Percentiles rank a stretch among this genome's conserved stretches.
phyloP scores from a whole-genome alignment of 2,113 vertebrate species.

The Anolis sagrei region DNA sequence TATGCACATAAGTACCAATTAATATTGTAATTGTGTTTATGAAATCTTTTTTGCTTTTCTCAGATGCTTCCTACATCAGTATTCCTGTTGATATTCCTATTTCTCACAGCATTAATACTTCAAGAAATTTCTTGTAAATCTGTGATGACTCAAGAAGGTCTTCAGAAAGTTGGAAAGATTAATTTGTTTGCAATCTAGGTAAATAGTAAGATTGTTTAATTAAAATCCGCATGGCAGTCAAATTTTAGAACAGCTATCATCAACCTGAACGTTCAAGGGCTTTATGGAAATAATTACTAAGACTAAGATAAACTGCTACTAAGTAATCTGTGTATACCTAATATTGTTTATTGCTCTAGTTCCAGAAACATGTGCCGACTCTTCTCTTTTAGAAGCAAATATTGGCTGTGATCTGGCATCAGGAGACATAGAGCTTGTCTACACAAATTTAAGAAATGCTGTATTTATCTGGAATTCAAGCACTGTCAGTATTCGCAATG shows the following conservation, averaged over 20 bases:
- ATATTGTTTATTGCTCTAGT: not conserved
- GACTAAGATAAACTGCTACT: not conserved
- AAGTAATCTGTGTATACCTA: not conserved
- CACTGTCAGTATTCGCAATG: no score
- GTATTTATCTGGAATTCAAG: no score
- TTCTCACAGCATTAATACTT: not conserved
- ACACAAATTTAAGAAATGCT: no score
- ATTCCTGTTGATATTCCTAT: not conserved
- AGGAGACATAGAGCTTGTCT: no score
- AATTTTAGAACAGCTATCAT: constrained; percentile 9
- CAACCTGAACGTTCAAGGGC: constrained; percentile 8
- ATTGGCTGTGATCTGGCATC: no score
- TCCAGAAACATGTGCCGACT: no score
- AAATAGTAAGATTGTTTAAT: not conserved
- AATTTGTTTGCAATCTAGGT: constrained; percentile 1
- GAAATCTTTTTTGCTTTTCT: accelerated
- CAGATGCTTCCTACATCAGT: not conserved
- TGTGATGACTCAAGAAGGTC: not conserved
- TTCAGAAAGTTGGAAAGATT: constrained; percentile 10
- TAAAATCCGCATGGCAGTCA: not conserved
- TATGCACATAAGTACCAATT: not conserved
- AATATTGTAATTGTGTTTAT: not conserved
- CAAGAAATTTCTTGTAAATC: not conserved
- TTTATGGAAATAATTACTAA: constrained; percentile 22
- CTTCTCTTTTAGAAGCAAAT: no score